Evolutionary conservation across 2,888 invertebrate genomes (phyloP), one percentile per base, ranked within the genome.

Genomic region (Eutolmus rufibarbis): DNA sequence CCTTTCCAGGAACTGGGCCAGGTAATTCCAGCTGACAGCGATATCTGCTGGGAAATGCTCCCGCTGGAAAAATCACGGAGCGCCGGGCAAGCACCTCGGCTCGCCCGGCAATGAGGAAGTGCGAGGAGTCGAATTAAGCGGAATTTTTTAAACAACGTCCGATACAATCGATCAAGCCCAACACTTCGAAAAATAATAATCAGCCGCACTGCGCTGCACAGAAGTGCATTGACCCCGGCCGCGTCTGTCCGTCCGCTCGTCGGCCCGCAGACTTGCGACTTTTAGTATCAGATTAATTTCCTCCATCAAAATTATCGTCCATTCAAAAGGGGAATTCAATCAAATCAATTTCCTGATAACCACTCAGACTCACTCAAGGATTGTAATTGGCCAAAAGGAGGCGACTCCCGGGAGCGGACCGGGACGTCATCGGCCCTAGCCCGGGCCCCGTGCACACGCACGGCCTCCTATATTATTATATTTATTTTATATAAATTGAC

Each of bases 401-500:
- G 85, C 74, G 74, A 85, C 85, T 85, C 34, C 19, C 19, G 40
- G 85, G 40, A 85, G 46, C 46, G 19, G 66, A 3, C 66, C 23
- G 66, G 66, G 28, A 66, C 85, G 57, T 12, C 43, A n/a, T n/a
- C 74, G 40, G 40, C 40, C 43, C 43, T 12, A 5, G 12, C 43
- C 43, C 16, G 16, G 43, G 9, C 4, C 14, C 43, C 51, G 40
- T 40, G 12, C 31, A 76, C 16, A 76, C 40, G 76, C 76, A 40
- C 37, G 76, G 37, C 76, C n/a, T 14, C 76, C 37, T 86, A 81
- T 87, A 88, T 88, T 87, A 88, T 88, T 88, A 88, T 88, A 88
- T 88, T 88, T 88, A 88, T 88, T 88, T 88, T 88, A 87, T 87
- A 87, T 86, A 88, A 88, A 88, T 88, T 84, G 87, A 88, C 87